Evolutionary conservation across 2,113 vertebrate species (phyloP).

Genomic region (Catharus bicknelli): DNA sequence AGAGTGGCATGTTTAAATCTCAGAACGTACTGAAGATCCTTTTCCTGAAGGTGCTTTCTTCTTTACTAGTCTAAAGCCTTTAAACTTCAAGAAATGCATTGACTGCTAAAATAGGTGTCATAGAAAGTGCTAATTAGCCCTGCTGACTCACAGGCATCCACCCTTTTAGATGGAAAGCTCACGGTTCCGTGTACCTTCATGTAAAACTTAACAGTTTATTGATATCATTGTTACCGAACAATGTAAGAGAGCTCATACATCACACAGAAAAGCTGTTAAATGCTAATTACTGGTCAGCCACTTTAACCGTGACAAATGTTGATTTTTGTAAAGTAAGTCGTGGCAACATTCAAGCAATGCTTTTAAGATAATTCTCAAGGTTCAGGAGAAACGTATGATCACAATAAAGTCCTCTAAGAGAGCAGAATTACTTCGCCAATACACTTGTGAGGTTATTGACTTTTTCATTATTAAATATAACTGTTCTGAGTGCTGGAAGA

Average conservation of each 20-base stretch:
- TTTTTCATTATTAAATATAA: background rate
- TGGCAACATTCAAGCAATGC: background rate
- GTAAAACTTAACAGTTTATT: background rate
- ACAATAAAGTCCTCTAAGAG: background rate
- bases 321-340: background rate
- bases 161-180: background rate
- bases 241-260: background rate
- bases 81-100: background rate
- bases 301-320: background rate
- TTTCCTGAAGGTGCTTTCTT: background rate
- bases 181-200: background rate
- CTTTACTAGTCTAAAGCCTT: background rate
- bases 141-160: background rate
- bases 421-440: background rate
- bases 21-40: rapidly evolving
- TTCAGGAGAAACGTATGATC: background rate
- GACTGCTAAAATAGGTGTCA: background rate
- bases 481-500: background rate
- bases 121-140: background rate
- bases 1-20: background rate
- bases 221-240: background rate
- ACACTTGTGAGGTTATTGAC: background rate
- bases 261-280: background rate
- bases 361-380: background rate
- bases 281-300: background rate